Base-by-base conservation (phyloP, 2,888 invertebrate genomes). In the Zootermopsis nevadensis region DNA sequence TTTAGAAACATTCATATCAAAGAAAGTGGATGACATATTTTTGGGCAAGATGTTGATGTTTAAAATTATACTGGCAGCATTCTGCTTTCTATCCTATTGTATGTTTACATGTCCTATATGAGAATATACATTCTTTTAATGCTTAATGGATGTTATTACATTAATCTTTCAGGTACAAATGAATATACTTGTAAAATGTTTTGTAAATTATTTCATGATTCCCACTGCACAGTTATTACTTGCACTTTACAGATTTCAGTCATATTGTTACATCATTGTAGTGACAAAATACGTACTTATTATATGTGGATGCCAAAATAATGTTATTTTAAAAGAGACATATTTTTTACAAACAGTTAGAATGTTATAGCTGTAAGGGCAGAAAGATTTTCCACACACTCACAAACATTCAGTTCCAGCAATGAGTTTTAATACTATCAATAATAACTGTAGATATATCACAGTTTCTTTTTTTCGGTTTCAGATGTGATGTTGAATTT, bases 1-100 rank as follows among this genome's bases (percentile, higher is more conserved):
- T 35, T 35, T 35, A 35, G 24, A 76, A 76, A 76, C 19, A n/a
- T 22, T 76, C 76, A 48, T 76, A 76, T 76, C 76, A 76, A 48
- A 76, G 76, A 76, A 42, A 76, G 42, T 76, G 76, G 35, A 30
- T 19, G 31, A 76, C 76, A 76, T 76, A 76, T 76, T 76, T 76
- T 76, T 76, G 38, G 76, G 76, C 27, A 30, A 76, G 42, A 76
- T 76, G 42, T 74, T 74, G 35, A 35, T 74, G 76, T 76, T 42
- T 76, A 48, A 76, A 74, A 35, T 35, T 27, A 42, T 24, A 24
- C n/a, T 27, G 60, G n/a, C 60, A 27, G 60, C 27, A 60, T 60
- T 27, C 27, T 60, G 60, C 60, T 60, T 60, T 60, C n/a, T 27
- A 10, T 27, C 60, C 27, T n/a, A 8, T 10, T 60, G 27, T 60